Percentiles rank a stretch among this genome's conserved stretches.
Conservation (phyloP, 1,140 invertebrate genomes). For the Colletes latitarsis region DNA sequence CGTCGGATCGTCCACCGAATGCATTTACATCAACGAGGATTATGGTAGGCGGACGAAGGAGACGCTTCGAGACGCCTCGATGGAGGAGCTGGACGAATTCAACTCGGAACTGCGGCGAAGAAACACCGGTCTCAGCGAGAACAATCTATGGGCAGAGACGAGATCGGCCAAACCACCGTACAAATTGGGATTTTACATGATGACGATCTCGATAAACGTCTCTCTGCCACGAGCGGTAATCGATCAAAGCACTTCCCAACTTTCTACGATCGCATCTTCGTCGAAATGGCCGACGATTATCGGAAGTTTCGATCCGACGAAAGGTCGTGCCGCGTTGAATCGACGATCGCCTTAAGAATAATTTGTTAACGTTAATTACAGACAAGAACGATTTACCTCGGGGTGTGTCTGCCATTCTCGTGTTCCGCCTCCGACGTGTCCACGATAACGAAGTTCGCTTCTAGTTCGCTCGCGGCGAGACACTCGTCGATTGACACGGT, state of each 20-base stretch:
- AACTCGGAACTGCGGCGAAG: slow-evolving; percentile 69
- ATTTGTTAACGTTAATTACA: slow-evolving; percentile 49
- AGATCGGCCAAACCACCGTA: slow-evolving; percentile 80
- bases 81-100: slow-evolving; percentile 72
- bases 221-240: slow-evolving; percentile 79
- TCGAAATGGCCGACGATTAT: too few relatives aligned
- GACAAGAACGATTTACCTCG: slow-evolving; percentile 84
- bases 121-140: slow-evolving; percentile 64
- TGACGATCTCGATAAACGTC: slow-evolving; percentile 82
- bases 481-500: slow-evolving; percentile 78
- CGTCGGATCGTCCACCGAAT: slow-evolving; percentile 89
- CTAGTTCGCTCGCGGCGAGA: slow-evolving; percentile 67
- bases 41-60: slow-evolving; percentile 60
- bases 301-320: too few relatives aligned
- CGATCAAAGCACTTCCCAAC: too few relatives aligned
- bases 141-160: slow-evolving; percentile 40
- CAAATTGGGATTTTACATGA: slow-evolving; percentile 83
- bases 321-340: too few relatives aligned
- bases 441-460: slow-evolving; percentile 82
- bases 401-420: slow-evolving; percentile 87
- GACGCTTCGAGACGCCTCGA: slow-evolving; percentile 62
- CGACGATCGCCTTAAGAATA: neutral
- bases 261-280: too few relatives aligned
- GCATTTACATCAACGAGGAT: slow-evolving; percentile 84
- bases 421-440: slow-evolving; percentile 85